Base-by-base conservation (phyloP, 1,140 invertebrate species). In the Zaprionus inermis region DNA sequence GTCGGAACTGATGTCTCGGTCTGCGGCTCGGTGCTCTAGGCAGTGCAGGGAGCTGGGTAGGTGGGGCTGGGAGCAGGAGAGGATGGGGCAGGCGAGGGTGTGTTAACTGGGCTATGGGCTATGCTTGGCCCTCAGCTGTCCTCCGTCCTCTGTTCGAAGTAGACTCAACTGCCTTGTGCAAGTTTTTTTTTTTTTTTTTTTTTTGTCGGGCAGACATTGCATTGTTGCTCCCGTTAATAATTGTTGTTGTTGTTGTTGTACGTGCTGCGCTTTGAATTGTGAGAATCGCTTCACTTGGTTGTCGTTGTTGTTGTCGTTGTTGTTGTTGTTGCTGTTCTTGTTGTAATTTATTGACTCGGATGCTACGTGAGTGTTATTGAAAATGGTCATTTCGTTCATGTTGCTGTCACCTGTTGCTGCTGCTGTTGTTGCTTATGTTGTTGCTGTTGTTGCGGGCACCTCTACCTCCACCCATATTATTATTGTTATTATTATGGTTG, bases 281-380 rank as follows among this genome's bases (percentile, higher is more conserved):
- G 79, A 64, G 58, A 76, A 49, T 64, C 69, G 38, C 49, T 54
- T 16, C 66, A 24, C 36, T 67, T 63, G 38, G 34, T 41, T 41
- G 51, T 10, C 16, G n/a, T 20, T 46, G 49, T 34, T 56, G 36
- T 11, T 76, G 36, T 56, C 32, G 46, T 28, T 28, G n/a, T 20
- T 46, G 49, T 34, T 56, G 36, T 54, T 76, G 38, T 57, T 41
- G 49, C 41, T 65, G 38, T n/a, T 76, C 18, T 78, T 78, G 49
- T 81, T 88, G 79, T 88, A 88, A 88, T 88, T 88, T 88, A 88
- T 82, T 54, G 77, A 82, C 83, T 88, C 83, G 83, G 83, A 88
- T 88, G 83, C 83, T 88, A 88, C 83, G 83, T 88, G 83, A 88
- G 83, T 79, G 83, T 88, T 88, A 88, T 88, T 88, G 83, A 88